A percentile compares a stretch with the other conserved stretches of the same genome.
Conservation (phyloP, 30 jellyfish, hydroid and myxozoan species). For the Mastigias papua region DNA sequence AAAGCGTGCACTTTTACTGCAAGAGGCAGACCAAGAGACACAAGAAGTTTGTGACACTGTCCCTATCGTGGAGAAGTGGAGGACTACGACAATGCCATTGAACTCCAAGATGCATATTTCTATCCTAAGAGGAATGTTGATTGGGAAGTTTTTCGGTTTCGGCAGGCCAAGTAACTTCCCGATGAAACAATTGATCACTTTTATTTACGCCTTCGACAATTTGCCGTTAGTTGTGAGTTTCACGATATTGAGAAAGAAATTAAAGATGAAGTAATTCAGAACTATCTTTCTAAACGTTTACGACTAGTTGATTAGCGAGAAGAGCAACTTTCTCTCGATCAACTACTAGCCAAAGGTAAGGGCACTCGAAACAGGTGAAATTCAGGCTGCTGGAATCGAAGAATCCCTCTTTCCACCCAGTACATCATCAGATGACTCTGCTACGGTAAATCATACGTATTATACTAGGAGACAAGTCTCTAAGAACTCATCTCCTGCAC, state of each 20-base stretch:
- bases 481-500: neutral
- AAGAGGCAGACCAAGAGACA: slow-evolving; percentile 19
- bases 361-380: neutral
- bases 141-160: slow-evolving; percentile 5
- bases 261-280: slow-evolving; percentile 21
- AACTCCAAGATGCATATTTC: neutral
- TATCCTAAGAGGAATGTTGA: neutral
- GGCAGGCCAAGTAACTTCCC: slow-evolving; percentile 19
- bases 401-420: neutral
- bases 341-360: slow-evolving; percentile 11
- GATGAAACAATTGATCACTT: slow-evolving; percentile 34
- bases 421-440: neutral
- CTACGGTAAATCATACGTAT: neutral
- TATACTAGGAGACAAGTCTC: neutral
- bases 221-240: slow-evolving; percentile 10
- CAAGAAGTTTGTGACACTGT: slow-evolving; percentile 27
- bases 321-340: neutral
- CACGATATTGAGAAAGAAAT: slow-evolving; percentile 9
- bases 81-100: too few relatives aligned
- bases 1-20: slow-evolving; percentile 3
- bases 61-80: slow-evolving; percentile 5
- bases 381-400: neutral
- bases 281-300: neutral
- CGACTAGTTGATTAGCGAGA: neutral
- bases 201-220: slow-evolving; percentile 8